Base-by-base conservation (phyloP, 2,888 invertebrate genomes). In the Augochlorella aurata region DNA sequence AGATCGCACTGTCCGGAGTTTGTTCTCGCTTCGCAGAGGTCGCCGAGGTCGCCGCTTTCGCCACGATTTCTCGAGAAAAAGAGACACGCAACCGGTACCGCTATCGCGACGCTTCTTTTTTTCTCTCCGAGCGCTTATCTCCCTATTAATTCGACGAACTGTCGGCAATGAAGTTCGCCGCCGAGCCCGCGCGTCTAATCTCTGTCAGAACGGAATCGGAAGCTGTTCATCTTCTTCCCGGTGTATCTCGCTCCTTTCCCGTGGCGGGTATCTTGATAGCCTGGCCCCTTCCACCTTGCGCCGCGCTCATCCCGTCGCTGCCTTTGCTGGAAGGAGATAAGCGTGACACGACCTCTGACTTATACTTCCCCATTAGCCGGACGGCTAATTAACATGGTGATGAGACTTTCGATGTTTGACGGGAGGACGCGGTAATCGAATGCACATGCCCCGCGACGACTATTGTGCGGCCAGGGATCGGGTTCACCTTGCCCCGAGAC, bases 361-460 rank as follows among this genome's bases (percentile, higher is more conserved):
- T 89, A 90, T 90, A 90, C 88, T 90, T 88, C 87, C 61, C 90
- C 90, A 91, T 91, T 91, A 90, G 89, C 83, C 79, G 82, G 83
- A 84, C 85, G 83, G 85, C 90, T 91, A 91, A 91, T 91, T 91
- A 91, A 89, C 88, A 90, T 90, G 89, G 89, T 88, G 91, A 91
- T 90, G 90, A 89, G 90, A 83, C 88, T 90, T 90, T 90, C 88
- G 91, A 89, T 90, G 88, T 90, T 91, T 91, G 91, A 91, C 90
- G 89, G 61, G 61, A 83, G 86, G 79, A 84, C 77, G 74, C 86
- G 85, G 88, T 90, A 90, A 90, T 90, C 90, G 89, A 90, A 90
- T 90, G 81, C 82, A 83, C 86, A 81, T 77, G 82, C 74, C 61
- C 74, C 80, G 75, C 81, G 77, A 71, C 73, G 77, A 77, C 77